Evolutionary conservation across 2,888 invertebrate genomes (phyloP).

Genomic region (Arctia plantaginis): DNA sequence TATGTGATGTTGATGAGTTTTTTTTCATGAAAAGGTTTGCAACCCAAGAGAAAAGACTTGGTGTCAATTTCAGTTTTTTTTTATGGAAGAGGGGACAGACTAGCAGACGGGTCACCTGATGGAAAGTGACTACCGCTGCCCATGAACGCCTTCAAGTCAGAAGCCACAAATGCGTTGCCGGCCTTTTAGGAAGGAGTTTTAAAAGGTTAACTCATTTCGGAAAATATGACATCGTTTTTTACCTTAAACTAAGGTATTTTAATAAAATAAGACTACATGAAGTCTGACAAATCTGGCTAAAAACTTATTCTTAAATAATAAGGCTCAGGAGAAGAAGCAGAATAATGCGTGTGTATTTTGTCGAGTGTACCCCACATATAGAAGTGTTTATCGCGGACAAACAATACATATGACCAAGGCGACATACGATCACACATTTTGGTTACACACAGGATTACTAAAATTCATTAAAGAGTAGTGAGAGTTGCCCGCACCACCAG

Average conservation of each 20-base stretch:
- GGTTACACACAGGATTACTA: not conserved
- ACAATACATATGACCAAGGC: not conserved
- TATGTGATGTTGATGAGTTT: not conserved
- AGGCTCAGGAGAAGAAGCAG: not conserved
- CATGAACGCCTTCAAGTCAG: too few species aligned
- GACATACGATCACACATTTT: not conserved
- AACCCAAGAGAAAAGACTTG: not conserved
- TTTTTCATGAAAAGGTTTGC: not conserved
- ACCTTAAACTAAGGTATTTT: not conserved
- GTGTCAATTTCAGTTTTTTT: not conserved
- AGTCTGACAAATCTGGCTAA: not conserved
- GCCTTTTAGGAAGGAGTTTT: too few species aligned
- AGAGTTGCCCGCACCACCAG: slow-evolving; percentile 25
- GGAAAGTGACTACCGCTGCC: too few species aligned
- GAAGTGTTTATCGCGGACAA: not conserved
- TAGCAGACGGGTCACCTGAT: too few species aligned
- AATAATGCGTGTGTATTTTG: not conserved
- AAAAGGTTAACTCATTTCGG: not conserved
- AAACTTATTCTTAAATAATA: not conserved
- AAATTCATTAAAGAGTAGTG: not conserved
- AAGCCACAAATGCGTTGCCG: too few species aligned
- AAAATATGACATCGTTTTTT: not conserved
- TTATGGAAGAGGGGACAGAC: too few species aligned
- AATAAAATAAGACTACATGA: not conserved
- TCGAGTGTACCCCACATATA: not conserved